phyloP scores from a whole-genome alignment of 2,113 vertebrate species.

The Leucoraja erinaceus region DNA sequence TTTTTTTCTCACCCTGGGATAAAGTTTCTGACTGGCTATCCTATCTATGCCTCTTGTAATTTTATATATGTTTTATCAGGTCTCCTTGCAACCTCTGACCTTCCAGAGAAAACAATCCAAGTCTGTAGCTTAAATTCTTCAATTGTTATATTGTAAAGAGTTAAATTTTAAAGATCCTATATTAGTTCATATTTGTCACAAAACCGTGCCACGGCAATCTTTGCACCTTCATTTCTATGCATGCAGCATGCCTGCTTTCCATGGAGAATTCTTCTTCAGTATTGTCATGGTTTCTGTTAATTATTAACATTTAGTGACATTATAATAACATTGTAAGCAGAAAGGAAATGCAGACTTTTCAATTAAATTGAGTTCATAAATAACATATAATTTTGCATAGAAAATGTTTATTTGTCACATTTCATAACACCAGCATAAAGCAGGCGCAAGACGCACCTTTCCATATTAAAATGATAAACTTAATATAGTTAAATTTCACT shows the following conservation, averaged over 20 bases:
- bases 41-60: too few species aligned
- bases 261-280: not conserved
- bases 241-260: not conserved
- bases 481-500: not conserved
- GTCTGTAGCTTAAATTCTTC: not conserved
- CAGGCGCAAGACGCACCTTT: not conserved
- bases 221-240: not conserved
- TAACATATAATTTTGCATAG: not conserved
- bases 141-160: not conserved
- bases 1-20: too few species aligned
- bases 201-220: not conserved
- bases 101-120: too few species aligned
- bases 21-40: too few species aligned
- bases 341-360: constrained; percentile 8
- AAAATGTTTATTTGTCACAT: not conserved
- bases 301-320: constrained; percentile 20
- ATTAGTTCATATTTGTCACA: not conserved
- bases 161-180: not conserved
- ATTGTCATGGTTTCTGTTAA: constrained; percentile 14
- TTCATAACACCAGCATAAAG: not conserved
- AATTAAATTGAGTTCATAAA: not conserved
- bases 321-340: not conserved
- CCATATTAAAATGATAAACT: not conserved
- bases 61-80: too few species aligned
- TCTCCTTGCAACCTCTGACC: too few species aligned